Evolutionary conservation across 2,888 invertebrate genomes (phyloP).

Genomic region (Ferrisia virgata): DNA sequence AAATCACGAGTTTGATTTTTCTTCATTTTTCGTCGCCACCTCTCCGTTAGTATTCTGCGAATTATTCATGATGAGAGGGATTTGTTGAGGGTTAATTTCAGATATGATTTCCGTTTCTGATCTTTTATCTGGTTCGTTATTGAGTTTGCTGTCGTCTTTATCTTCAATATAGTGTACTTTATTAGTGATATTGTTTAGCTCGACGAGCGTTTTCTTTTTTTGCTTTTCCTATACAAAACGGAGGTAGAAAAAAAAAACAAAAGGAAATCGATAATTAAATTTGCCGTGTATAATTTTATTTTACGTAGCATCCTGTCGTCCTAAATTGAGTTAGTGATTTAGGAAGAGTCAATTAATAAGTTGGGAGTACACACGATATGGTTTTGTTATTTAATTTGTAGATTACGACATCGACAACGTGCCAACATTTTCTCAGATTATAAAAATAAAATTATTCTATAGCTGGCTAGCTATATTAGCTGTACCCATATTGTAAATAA

Average conservation of each 20-base stretch:
- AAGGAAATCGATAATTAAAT: conserved; percentile 21
- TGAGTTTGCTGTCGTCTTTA: neutral
- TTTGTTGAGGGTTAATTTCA: neutral
- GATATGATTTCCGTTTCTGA: neutral
- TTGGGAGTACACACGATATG: neutral
- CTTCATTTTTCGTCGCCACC: neutral
- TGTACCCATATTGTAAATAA: too few species aligned
- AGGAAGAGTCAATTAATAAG: conserved; percentile 21
- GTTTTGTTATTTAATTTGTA: neutral
- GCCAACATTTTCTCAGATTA: neutral
- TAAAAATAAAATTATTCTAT: neutral
- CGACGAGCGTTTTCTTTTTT: conserved; percentile 27
- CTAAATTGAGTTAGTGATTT: conserved; percentile 9
- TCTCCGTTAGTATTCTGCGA: neutral
- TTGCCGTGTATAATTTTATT: neutral
- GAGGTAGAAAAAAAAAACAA: neutral
- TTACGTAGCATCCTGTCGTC: conserved; percentile 6
- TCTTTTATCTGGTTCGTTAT: neutral
- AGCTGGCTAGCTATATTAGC: too few species aligned
- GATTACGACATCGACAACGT: neutral
- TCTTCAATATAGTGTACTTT: neutral
- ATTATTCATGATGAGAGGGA: neutral
- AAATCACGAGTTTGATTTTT: neutral
- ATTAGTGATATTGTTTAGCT: neutral
- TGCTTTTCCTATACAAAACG: neutral